phyloP scores from a whole-genome alignment of 37 sponge, comb jelly and placozoan species.

The Oscarella lobularis region DNA sequence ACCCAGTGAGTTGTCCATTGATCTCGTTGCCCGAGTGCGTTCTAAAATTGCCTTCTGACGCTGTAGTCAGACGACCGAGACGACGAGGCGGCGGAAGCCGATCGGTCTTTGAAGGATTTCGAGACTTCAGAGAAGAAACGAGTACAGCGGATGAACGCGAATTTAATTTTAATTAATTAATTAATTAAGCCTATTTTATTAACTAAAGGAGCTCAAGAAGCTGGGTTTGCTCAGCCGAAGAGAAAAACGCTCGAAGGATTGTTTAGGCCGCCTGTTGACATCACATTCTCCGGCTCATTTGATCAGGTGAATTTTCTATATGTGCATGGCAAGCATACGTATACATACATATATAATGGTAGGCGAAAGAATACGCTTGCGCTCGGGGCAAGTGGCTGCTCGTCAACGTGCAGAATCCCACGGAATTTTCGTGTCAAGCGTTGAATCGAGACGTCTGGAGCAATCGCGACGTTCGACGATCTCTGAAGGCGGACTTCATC shows the following conservation, averaged over 20 bases:
- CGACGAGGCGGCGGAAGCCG: neutral
- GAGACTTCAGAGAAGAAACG: neutral
- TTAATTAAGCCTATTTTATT: too few relatives aligned
- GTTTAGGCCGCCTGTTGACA: slow-evolving; percentile 67
- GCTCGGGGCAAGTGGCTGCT: slow-evolving; percentile 42
- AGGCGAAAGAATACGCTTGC: slow-evolving; percentile 42
- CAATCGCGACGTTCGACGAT: slow-evolving; percentile 27
- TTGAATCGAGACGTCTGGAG: slow-evolving; percentile 85
- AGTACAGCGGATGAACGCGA: neutral
- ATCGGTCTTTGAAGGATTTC: neutral
- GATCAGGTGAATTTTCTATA: slow-evolving; percentile 54
- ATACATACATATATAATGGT: too few relatives aligned
- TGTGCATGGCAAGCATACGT: too few relatives aligned
- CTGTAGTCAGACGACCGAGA: neutral
- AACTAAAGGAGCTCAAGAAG: neutral
- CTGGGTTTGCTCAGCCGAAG: neutral
- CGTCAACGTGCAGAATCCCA: slow-evolving; percentile 65
- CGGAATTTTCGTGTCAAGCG: slow-evolving; percentile 63
- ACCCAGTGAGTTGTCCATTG: too few relatives aligned
- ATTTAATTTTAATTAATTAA: neutral
- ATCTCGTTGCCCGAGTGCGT: too few relatives aligned
- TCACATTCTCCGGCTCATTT: slow-evolving; percentile 65
- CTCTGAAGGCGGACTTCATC: slow-evolving; percentile 35
- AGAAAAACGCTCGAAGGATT: slow-evolving; percentile 40
- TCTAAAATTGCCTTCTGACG: neutral